Conservation (phyloP, 2,888 invertebrate species). For the Agrenia bidenticulata region DNA sequence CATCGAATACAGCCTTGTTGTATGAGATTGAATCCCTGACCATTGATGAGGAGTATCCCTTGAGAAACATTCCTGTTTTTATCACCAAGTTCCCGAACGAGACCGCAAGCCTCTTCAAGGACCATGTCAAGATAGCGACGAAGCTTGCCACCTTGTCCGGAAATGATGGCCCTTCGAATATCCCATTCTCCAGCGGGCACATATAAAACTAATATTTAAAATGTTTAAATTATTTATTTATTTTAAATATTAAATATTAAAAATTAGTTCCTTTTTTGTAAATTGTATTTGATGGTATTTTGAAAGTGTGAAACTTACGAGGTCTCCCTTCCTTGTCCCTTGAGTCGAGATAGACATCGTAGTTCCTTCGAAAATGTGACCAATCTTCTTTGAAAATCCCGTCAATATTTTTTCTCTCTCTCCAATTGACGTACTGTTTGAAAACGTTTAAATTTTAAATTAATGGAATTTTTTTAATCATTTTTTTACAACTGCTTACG, state of each 20-base stretch:
- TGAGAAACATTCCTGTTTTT: conserved; percentile 15
- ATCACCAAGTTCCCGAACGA: conserved; percentile 5
- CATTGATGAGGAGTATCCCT: conserved; percentile 2
- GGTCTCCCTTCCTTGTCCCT: conserved; percentile 9
- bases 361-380: neutral
- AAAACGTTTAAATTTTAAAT: neutral
- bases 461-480: neutral
- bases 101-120: conserved; percentile 10
- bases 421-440: neutral
- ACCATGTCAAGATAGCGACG: neutral
- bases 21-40: neutral
- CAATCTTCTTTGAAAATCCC: neutral
- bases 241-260: neutral
- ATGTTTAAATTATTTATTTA: too few relatives aligned
- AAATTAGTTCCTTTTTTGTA: neutral
- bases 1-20: conserved; percentile 16
- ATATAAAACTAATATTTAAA: too few relatives aligned
- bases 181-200: neutral
- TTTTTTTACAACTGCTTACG: too few relatives aligned
- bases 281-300: neutral
- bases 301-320: neutral
- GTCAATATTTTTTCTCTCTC: conserved; percentile 2
- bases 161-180: neutral
- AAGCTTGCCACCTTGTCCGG: neutral
- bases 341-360: neutral